Percentiles rank a stretch among this genome's conserved stretches.
phyloP scores from a whole-genome alignment of 1,140 invertebrate species.

The Drosophila ambigua region DNA sequence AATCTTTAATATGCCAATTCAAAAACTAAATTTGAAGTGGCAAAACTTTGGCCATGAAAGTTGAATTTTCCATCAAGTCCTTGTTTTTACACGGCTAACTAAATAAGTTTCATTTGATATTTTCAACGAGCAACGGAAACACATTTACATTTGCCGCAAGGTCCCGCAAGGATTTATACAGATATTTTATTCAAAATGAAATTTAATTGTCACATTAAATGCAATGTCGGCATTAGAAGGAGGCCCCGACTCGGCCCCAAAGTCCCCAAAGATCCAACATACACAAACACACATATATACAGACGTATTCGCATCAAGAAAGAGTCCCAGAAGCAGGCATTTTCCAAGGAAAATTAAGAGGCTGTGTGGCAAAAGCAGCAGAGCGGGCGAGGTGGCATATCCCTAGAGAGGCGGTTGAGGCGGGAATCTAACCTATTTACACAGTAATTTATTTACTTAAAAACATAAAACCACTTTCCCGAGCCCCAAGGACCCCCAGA shows the following conservation, averaged over 20 bases:
- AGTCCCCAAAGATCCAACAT: constrained; percentile 52
- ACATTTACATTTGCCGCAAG: constrained; percentile 57
- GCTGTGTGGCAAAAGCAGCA: neutral
- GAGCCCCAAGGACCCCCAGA: constrained; percentile 37
- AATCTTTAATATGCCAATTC: no score
- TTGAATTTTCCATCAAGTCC: constrained; percentile 10
- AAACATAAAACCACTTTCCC: constrained; percentile 79
- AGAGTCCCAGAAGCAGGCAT: constrained; percentile 8
- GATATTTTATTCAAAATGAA: constrained; percentile 64
- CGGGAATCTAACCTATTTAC: constrained; percentile 76
- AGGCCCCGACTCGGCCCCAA: constrained; percentile 9
- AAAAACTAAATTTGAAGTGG: no score
- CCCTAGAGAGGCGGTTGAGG: no score
- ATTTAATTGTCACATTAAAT: constrained; percentile 81
- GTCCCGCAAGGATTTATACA: constrained; percentile 31
- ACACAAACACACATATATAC: constrained; percentile 11
- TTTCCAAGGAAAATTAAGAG: constrained; percentile 27
- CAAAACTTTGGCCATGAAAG: constrained; percentile 3
- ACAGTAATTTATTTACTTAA: constrained; percentile 81
- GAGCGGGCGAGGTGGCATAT: no score
- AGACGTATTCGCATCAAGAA: neutral
- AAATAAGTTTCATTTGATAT: constrained; percentile 42
- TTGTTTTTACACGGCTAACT: constrained; percentile 20
- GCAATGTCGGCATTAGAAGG: constrained; percentile 61
- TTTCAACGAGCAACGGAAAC: neutral